These are phyloP conservation scores for Callyntrura guangdongensis DNA, from an alignment of 2,888 invertebrate genomes.

Conservation along the genomic window DNA sequence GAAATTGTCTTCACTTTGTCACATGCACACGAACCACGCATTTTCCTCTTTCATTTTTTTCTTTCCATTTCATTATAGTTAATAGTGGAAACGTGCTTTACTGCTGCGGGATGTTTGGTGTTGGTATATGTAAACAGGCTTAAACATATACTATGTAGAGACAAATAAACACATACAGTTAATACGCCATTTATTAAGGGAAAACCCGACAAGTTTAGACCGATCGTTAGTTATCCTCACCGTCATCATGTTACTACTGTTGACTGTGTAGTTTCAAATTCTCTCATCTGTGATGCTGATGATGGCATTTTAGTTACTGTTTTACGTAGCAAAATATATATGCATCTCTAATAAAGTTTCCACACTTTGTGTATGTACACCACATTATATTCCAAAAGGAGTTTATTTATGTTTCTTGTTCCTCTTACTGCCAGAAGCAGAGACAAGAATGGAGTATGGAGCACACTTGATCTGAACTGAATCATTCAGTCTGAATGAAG, in stretches of 20 bases:
- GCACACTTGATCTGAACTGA: conserved; percentile 40
- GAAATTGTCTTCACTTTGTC: conserved; percentile 79
- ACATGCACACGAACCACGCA: conserved; percentile 68
- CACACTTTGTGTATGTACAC: background rate
- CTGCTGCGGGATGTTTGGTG: conserved; percentile 6
- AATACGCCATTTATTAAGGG: conserved; percentile 52
- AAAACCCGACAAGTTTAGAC: conserved; percentile 58
- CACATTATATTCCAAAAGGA: background rate
- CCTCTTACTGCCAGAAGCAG: conserved; percentile 16
- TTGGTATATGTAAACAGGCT: no score
- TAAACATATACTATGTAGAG: background rate
- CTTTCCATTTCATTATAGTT: conserved; percentile 46
- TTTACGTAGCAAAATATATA: background rate
- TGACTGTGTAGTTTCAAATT: background rate
- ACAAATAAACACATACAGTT: conserved; percentile 32
- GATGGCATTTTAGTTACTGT: conserved; percentile 32
- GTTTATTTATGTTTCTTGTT: conserved; percentile 9
- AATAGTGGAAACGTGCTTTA: conserved; percentile 8
- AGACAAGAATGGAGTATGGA: conserved; percentile 15
- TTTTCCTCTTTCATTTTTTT: conserved; percentile 62
- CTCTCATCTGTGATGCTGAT: conserved; percentile 52
- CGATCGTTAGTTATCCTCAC: conserved; percentile 54
- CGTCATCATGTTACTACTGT: background rate
- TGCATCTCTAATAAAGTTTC: background rate
- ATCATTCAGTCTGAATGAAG: no score